Percentiles rank a stretch among this genome's conserved stretches.
These are phyloP conservation scores for Phymatocera aterrima DNA, from an alignment of 2,888 invertebrate genomes.

Conservation along the genomic window DNA sequence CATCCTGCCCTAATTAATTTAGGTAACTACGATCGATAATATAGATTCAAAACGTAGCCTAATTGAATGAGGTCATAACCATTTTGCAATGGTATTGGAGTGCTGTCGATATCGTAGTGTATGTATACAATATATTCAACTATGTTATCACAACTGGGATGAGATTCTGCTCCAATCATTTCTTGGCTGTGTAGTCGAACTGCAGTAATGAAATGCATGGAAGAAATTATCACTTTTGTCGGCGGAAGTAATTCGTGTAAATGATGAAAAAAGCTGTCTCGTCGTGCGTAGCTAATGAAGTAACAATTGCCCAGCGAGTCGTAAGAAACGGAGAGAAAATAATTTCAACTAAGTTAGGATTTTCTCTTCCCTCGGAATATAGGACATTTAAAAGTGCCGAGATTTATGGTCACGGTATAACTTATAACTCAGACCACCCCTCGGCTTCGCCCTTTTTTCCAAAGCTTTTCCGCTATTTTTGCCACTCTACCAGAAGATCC, in stretches of 20 bases:
- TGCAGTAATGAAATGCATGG: neutral
- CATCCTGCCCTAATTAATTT: conserved; percentile 25
- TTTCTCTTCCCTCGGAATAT: conserved; percentile 33
- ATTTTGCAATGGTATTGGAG: neutral
- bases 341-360: conserved; percentile 34
- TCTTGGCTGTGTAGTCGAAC: neutral
- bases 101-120: neutral
- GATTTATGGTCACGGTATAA: conserved; percentile 46
- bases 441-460: conserved; percentile 7
- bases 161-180: neutral
- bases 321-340: conserved; percentile 22
- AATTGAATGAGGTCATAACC: conserved; percentile 24
- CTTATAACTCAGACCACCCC: conserved; percentile 42
- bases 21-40: conserved; percentile 34
- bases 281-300: conserved; percentile 33
- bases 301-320: conserved; percentile 28
- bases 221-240: neutral
- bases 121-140: neutral
- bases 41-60: conserved; percentile 25
- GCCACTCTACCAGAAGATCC: conserved; percentile 17
- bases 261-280: conserved; percentile 24
- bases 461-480: conserved; percentile 40
- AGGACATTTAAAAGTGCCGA: conserved; percentile 45
- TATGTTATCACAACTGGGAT: neutral
- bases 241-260: conserved; percentile 9